Evolutionary conservation across 2,797 vertebrate species (phyloP), one percentile per base, ranked within the genome.

Genomic region (Kryptolebias ocellatus): DNA sequence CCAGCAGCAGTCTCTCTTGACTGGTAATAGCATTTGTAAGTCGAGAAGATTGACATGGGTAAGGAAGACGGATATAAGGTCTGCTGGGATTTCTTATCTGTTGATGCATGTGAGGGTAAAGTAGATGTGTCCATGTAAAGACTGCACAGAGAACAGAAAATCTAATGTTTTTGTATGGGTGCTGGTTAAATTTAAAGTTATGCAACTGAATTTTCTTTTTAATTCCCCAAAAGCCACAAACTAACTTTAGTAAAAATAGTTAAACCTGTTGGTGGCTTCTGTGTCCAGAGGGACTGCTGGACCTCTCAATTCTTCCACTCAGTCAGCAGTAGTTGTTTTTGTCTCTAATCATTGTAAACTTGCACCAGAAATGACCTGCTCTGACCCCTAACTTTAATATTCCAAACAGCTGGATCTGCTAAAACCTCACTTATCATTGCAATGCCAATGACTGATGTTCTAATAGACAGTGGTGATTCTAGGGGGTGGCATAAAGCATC

Each of bases 11-110:
- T 81, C 87, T 84, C 79, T 76, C 70, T 76, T 86, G 81, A 85
- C 85, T 64, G 20, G 67, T 84, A 88, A 86, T 86, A 85, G 77
- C 74, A 79, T 87, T 83, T 86, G 78, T 76, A 81, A 88, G 74
- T 69, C 78, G 77, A 84, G 79, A 67, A 86, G 86, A 86, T 78
- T 86, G 87, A 86, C 74, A 67, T 61, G 76, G 76, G 72, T 69
- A 60, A 73, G 59, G 52, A 64, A 69, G 78, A 76, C 67, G 61
- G 68, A 83, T 76, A 71, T 68, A 65, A 70, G 60, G 24, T 64
- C 74, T 73, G 70, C 74, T 46, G 56, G 57, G 51, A 60, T 78
- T 74, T 69, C 45, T 76, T 74, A 64, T 66, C 74, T 59, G 67
- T 11, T 68, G 74, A 76, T 60, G 60, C 44, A 64, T 24, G 14